Percentiles rank a stretch among this genome's conserved stretches.
These are phyloP conservation scores for Apis laboriosa DNA, from an alignment of 1,140 invertebrate genomes.

Conservation along the genomic window DNA sequence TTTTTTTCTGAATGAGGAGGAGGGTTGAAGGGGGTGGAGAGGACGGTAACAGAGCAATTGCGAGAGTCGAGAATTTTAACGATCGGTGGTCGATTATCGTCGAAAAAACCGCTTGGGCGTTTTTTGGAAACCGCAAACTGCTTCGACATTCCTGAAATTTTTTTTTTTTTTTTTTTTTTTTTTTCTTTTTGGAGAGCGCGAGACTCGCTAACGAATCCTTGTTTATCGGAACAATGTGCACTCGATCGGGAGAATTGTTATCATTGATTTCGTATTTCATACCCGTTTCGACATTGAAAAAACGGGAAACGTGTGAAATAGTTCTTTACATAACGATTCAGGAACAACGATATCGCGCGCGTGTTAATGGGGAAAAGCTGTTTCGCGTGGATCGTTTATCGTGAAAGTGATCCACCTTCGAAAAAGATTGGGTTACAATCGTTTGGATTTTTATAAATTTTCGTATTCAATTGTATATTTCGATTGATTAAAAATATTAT, in stretches of 20 bases:
- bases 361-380: too few species aligned
- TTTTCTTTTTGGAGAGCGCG: too few species aligned
- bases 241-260: neutral
- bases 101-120: neutral
- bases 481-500: too few species aligned
- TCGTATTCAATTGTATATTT: too few species aligned
- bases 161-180: neutral
- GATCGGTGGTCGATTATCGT: conserved; percentile 19
- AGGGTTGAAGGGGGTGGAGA: too few species aligned
- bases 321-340: neutral
- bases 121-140: neutral
- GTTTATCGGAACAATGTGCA: conserved; percentile 2
- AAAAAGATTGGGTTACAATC: too few species aligned
- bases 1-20: neutral
- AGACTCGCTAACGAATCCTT: neutral
- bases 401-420: too few species aligned
- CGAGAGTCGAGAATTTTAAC: conserved; percentile 10
- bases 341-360: neutral
- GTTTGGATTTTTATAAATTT: too few species aligned
- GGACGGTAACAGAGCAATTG: neutral
- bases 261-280: neutral
- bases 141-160: neutral
- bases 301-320: neutral
- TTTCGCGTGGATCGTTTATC: too few species aligned
- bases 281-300: neutral